Percentiles rank a stretch among this genome's conserved stretches.
phyloP scores from a whole-genome alignment of 1,140 invertebrate species.

The Phthorimaea operculella region DNA sequence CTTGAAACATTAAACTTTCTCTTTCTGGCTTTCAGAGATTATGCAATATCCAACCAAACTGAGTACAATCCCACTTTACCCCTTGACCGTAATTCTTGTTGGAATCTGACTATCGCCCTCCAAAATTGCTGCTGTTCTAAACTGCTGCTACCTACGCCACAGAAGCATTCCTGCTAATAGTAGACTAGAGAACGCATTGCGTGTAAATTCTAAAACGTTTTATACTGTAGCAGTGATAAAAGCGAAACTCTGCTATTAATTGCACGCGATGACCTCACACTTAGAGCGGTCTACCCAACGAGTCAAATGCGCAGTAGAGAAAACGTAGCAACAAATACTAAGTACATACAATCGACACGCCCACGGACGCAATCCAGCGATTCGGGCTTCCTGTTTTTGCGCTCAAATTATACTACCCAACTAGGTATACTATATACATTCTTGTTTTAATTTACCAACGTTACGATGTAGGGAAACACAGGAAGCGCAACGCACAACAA shows the following conservation, averaged over 20 bases:
- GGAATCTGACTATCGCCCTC: too few relatives aligned
- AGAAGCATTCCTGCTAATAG: too few relatives aligned
- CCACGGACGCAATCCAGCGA: constrained; percentile 41
- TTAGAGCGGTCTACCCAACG: constrained; percentile 17
- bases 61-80: too few relatives aligned
- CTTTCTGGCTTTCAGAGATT: too few relatives aligned
- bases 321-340: constrained; percentile 33
- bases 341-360: constrained; percentile 25
- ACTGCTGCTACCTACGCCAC: background rate
- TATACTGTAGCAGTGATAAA: constrained; percentile 22
- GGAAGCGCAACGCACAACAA: background rate
- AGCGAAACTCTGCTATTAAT: constrained; percentile 28
- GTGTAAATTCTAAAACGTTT: constrained; percentile 10
- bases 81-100: too few relatives aligned
- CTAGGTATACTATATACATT: too few relatives aligned
- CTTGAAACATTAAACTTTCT: too few relatives aligned
- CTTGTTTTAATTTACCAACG: constrained; percentile 1
- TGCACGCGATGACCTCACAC: constrained; percentile 31
- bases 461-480: background rate
- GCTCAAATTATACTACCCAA: constrained; percentile 6
- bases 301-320: constrained; percentile 42
- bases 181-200: constrained; percentile 1
- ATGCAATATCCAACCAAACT: too few relatives aligned
- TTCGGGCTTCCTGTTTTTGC: constrained; percentile 48
- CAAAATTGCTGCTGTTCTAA: background rate